Base-by-base conservation (phyloP, 2,113 vertebrate genomes). In the Picathartes gymnocephalus region DNA sequence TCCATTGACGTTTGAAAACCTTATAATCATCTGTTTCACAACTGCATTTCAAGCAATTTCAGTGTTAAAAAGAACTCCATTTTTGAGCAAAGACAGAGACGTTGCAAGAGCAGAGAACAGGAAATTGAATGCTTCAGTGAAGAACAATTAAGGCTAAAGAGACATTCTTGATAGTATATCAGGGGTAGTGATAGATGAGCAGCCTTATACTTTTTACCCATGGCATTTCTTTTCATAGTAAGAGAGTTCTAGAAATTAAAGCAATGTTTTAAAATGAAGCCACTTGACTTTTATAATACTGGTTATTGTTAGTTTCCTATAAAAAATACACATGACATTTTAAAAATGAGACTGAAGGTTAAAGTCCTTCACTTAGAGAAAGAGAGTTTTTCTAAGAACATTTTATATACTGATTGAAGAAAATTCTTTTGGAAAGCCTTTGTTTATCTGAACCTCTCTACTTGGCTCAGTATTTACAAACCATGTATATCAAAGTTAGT, bases 101-200 rank as follows among this genome's bases (percentile, higher is more conserved):
- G 4, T 35, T 17, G 5, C 16, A 69, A 77, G 57, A 95, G 65
- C 24, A 90, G 66, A 77, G 74, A 77, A 81, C 50, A 72, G 71
- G 70, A 97, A 96, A 95, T 82, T 87, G 81, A 92, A 95, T 80
- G 81, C 54, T 95, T 83, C 93, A 77, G 15, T 94, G 62, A 94
- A 90, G 85, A 93, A 88, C 85, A 93, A 94, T 94, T 93, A 91
- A 94, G 81, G 91, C 85, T 94, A 94, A 91, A 94, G 54, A 86
- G 81, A 90, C 28, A 81, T 62, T 54, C 74, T 90, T 58, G 51
- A 73, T 77, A 86, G 56, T 15, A 30, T 74, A 88, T 85, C 54
- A 33, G 11, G 30, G 23, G 56, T 48, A 92, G 60, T 84, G 83
- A 93, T 71, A 95, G 70, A 94, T 95, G 90, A 94, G 56, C 54